Conservation (phyloP, 2,888 invertebrate genomes). For the Ypsolopha sequella region DNA sequence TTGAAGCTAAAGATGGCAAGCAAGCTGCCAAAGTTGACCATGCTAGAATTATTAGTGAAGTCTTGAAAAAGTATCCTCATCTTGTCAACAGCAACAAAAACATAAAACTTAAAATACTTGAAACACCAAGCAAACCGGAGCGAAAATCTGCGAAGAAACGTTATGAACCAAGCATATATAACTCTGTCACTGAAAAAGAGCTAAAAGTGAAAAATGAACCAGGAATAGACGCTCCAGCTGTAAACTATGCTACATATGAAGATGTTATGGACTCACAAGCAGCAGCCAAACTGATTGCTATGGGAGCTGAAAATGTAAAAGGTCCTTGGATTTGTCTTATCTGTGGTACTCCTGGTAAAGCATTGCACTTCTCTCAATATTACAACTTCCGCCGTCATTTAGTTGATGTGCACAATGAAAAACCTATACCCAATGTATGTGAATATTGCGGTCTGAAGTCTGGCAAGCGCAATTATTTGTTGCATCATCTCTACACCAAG, state of each 20-base stretch:
- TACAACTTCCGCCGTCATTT: constrained; percentile 85
- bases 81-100: constrained; percentile 89
- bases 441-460: constrained; percentile 88
- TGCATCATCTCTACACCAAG: constrained; percentile 84
- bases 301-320: constrained; percentile 72
- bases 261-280: constrained; percentile 73
- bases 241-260: constrained; percentile 19
- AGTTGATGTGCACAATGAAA: constrained; percentile 83
- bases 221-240: constrained; percentile 16
- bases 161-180: background rate
- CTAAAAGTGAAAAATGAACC: constrained; percentile 17
- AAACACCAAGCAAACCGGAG: constrained; percentile 52
- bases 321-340: constrained; percentile 87
- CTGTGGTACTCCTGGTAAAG: constrained; percentile 78
- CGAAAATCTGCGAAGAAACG: background rate
- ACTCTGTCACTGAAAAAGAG: background rate
- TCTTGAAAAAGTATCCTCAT: constrained; percentile 89
- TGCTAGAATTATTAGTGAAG: constrained; percentile 89
- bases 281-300: constrained; percentile 70
- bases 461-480: constrained; percentile 77
- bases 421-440: constrained; percentile 82
- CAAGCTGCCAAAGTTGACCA: constrained; percentile 72
- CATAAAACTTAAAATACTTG: constrained; percentile 87
- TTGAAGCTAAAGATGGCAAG: constrained; percentile 73
- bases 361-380: constrained; percentile 81